Evolutionary conservation across 2,797 vertebrate species (phyloP).

Genomic region (Pristis pectinata): DNA sequence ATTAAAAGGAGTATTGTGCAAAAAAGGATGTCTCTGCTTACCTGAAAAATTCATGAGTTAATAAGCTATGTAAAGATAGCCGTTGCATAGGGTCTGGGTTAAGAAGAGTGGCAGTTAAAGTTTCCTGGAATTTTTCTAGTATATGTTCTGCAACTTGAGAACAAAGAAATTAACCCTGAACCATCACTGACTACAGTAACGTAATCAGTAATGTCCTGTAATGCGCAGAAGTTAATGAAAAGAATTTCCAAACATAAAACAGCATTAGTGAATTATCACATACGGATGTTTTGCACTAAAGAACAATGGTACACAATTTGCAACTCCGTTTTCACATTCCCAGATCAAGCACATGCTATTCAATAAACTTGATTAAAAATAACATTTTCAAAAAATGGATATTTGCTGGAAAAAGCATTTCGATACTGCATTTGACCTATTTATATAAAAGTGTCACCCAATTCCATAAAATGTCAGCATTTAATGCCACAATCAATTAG

Average conservation of each 20-base stretch:
- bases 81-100: slow-evolving; percentile 70
- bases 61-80: slow-evolving; percentile 67
- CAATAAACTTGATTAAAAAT: slow-evolving; percentile 1
- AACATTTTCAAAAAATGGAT: background rate
- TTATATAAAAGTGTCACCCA: background rate
- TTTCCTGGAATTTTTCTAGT: slow-evolving; percentile 66
- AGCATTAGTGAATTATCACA: background rate
- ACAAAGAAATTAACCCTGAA: background rate
- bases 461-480: background rate
- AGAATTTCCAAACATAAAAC: background rate
- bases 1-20: background rate
- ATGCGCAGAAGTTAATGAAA: background rate
- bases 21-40: slow-evolving; percentile 47
- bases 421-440: slow-evolving; percentile 11
- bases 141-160: slow-evolving; percentile 30
- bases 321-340: background rate
- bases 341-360: background rate
- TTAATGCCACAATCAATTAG: background rate
- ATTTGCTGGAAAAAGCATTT: background rate
- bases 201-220: background rate
- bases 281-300: background rate
- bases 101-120: slow-evolving; percentile 68
- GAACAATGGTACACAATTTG: background rate
- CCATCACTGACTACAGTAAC: background rate
- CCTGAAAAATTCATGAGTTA: slow-evolving; percentile 89